These are phyloP conservation scores for Eupithecia centaureata DNA, from an alignment of 2,888 invertebrate genomes.

Conservation along the genomic window DNA sequence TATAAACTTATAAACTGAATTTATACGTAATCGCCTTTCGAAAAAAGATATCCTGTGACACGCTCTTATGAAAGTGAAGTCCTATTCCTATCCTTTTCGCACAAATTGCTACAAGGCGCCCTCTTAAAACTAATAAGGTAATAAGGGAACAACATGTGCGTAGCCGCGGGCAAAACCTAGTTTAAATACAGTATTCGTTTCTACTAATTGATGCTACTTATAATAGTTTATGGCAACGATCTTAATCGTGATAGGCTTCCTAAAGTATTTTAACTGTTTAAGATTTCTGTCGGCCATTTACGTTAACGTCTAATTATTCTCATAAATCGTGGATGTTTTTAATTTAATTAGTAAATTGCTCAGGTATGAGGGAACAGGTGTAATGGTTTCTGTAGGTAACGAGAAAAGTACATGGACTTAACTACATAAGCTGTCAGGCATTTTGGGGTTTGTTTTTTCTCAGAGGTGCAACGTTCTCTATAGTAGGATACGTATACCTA, in stretches of 20 bases:
- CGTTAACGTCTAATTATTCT: neutral
- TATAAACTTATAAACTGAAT: too few relatives aligned
- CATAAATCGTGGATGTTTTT: conserved; percentile 6
- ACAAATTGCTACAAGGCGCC: too few relatives aligned
- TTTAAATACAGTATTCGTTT: conserved; percentile 20
- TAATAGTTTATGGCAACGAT: conserved; percentile 19
- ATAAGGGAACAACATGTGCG: neutral
- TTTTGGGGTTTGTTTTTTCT: neutral
- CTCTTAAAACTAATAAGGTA: neutral
- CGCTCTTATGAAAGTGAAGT: too few relatives aligned
- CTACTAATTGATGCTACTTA: conserved; percentile 34
- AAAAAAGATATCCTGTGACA: too few relatives aligned
- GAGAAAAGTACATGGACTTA: neutral
- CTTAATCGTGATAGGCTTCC: conserved; percentile 17
- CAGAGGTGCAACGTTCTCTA: neutral
- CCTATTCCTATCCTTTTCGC: too few relatives aligned
- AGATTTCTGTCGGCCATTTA: neutral
- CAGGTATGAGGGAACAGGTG: conserved; percentile 3
- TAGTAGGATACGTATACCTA: too few relatives aligned
- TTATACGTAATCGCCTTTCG: too few relatives aligned
- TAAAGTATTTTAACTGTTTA: conserved; percentile 14
- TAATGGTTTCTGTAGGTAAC: neutral
- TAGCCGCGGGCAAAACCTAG: neutral
- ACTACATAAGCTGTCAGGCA: neutral
- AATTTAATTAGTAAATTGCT: conserved; percentile 11